Conservation (phyloP, 2,888 invertebrate genomes). For the Amblyjoppa fuscipennis region DNA sequence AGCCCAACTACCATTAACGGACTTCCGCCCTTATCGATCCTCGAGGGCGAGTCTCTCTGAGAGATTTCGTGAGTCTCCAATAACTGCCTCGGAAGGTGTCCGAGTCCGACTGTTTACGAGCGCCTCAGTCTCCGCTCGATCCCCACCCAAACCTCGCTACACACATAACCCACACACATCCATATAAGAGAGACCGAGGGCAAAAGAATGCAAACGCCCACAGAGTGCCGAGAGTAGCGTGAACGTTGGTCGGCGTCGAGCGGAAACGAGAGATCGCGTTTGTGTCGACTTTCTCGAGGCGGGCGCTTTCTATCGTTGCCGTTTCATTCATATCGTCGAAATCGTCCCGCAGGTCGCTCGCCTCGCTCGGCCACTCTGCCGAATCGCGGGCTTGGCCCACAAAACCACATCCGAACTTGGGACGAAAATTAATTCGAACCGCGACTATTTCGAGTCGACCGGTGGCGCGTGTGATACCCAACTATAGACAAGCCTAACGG, state of each 20-base stretch:
- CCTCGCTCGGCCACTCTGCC: background rate
- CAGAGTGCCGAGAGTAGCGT: too few relatives aligned
- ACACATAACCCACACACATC: too few relatives aligned
- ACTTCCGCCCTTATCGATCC: too few relatives aligned
- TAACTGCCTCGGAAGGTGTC: too few relatives aligned
- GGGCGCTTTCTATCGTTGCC: conserved; percentile 57
- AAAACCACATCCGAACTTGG: background rate
- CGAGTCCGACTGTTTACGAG: too few relatives aligned
- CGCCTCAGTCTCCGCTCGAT: too few relatives aligned
- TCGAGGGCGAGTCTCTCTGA: too few relatives aligned
- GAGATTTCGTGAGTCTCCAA: too few relatives aligned
- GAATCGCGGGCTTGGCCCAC: background rate
- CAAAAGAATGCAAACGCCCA: background rate
- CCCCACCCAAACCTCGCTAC: too few relatives aligned
- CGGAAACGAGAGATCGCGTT: conserved; percentile 50
- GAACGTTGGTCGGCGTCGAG: conserved; percentile 14
- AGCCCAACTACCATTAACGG: too few relatives aligned
- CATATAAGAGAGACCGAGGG: too few relatives aligned
- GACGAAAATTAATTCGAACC: background rate
- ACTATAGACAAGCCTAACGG: conserved; percentile 53
- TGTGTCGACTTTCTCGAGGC: conserved; percentile 50
- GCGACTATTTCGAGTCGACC: background rate
- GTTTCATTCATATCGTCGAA: conserved; percentile 45
- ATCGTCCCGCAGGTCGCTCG: background rate
- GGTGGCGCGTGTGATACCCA: background rate